Percentiles rank a stretch among this genome's conserved stretches.
Conservation (phyloP, 2,888 invertebrate species). For the Deladenus siricidicola region DNA sequence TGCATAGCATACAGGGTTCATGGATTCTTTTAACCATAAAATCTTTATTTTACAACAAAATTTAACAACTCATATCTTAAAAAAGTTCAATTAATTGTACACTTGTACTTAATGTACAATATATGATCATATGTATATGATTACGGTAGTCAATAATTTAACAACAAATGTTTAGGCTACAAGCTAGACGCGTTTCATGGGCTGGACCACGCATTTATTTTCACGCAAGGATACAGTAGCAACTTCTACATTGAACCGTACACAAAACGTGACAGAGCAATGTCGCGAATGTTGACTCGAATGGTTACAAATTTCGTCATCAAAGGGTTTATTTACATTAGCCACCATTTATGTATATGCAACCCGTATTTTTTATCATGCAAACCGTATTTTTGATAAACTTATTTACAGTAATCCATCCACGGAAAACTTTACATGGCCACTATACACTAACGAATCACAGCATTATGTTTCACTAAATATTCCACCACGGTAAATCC, state of each 20-base stretch:
- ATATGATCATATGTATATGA: no score
- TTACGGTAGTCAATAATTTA: no score
- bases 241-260: conserved; percentile 46
- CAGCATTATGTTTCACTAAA: conserved; percentile 40
- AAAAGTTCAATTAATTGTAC: no score
- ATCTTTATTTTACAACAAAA: no score
- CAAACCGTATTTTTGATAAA: not conserved
- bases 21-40: no score
- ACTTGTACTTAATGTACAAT: no score
- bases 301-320: conserved; percentile 23
- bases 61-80: no score
- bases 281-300: conserved; percentile 36
- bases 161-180: conserved; percentile 19
- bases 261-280: conserved; percentile 43
- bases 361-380: not conserved
- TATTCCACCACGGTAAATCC: conserved; percentile 42
- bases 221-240: conserved; percentile 49
- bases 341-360: conserved; percentile 1
- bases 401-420: conserved; percentile 41
- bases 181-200: conserved; percentile 50
- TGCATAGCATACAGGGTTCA: no score
- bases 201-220: conserved; percentile 53
- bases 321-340: conserved; percentile 12
- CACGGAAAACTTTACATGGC: conserved; percentile 40
- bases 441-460: conserved; percentile 31